phyloP scores from a whole-genome alignment of 2,797 vertebrate species.

The Meda fulgida region DNA sequence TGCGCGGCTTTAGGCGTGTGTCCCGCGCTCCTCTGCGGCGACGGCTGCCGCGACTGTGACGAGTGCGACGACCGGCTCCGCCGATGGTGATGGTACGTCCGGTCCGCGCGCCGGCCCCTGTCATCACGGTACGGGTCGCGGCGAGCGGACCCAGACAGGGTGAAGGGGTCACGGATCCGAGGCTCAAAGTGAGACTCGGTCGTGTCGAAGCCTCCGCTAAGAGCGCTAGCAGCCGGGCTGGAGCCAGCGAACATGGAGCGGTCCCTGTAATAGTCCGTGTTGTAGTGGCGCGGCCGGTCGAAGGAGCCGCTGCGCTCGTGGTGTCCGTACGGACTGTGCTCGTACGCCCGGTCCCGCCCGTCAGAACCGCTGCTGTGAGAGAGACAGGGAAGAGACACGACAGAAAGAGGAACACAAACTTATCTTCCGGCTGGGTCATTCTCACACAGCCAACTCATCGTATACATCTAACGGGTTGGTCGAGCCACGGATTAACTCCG shows the following conservation, averaged over 20 bases:
- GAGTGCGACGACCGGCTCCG: slow-evolving; percentile 97
- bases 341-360: slow-evolving; percentile 96
- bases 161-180: slow-evolving; percentile 91
- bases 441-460: neutral
- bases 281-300: slow-evolving; percentile 97
- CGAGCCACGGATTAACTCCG: neutral
- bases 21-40: slow-evolving; percentile 91
- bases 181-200: slow-evolving; percentile 96
- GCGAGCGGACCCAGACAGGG: slow-evolving; percentile 91
- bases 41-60: slow-evolving; percentile 97
- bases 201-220: slow-evolving; percentile 86
- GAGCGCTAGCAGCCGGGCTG: slow-evolving; percentile 74
- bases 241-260: slow-evolving; percentile 78
- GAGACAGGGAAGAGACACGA: slow-evolving; percentile 46
- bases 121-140: slow-evolving; percentile 98
- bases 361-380: slow-evolving; percentile 95
- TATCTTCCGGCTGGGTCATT: neutral
- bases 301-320: slow-evolving; percentile 95
- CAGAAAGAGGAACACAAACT: slow-evolving; percentile 28
- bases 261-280: slow-evolving; percentile 97
- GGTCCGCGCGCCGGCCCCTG: slow-evolving; percentile 90
- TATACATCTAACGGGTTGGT: neutral
- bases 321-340: slow-evolving; percentile 99
- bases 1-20: slow-evolving; percentile 89
- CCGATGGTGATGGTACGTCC: slow-evolving; percentile 96